These are phyloP conservation scores for Bacillus rossius DNA, from an alignment of 1,140 invertebrate genomes.

Conservation along the genomic window DNA sequence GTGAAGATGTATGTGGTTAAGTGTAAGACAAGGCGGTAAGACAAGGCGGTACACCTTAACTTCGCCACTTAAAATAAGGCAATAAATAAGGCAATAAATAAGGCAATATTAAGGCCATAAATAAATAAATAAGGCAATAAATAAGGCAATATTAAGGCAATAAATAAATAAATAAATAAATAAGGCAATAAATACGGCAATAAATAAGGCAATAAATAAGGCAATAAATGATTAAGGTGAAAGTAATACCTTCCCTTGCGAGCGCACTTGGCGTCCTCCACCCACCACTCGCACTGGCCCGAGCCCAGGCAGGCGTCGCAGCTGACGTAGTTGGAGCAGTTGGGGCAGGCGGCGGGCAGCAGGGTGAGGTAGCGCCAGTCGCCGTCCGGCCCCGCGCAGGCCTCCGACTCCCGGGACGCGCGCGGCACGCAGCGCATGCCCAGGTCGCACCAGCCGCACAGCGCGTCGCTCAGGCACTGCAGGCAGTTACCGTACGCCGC, in stretches of 20 bases:
- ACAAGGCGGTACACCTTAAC: no score
- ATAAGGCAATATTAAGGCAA: no score
- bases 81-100: no score
- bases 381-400: conserved; percentile 40
- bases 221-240: no score
- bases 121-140: no score
- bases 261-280: conserved; percentile 58
- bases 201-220: no score
- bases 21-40: no score
- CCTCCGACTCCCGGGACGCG: conserved; percentile 54
- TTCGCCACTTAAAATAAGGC: no score
- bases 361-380: conserved; percentile 76
- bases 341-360: conserved; percentile 72
- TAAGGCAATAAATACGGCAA: no score
- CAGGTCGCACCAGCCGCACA: conserved; percentile 86
- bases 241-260: conserved; percentile 70
- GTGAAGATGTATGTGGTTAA: no score
- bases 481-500: conserved; percentile 74
- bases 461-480: conserved; percentile 79
- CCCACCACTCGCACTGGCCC: conserved; percentile 67
- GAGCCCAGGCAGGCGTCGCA: conserved; percentile 68
- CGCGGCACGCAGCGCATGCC: conserved; percentile 57
- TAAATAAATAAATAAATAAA: no score
- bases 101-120: no score
- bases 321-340: conserved; percentile 84